Evolutionary conservation across 1,140 invertebrate species (phyloP).

Genomic region (Drosophila elegans): DNA sequence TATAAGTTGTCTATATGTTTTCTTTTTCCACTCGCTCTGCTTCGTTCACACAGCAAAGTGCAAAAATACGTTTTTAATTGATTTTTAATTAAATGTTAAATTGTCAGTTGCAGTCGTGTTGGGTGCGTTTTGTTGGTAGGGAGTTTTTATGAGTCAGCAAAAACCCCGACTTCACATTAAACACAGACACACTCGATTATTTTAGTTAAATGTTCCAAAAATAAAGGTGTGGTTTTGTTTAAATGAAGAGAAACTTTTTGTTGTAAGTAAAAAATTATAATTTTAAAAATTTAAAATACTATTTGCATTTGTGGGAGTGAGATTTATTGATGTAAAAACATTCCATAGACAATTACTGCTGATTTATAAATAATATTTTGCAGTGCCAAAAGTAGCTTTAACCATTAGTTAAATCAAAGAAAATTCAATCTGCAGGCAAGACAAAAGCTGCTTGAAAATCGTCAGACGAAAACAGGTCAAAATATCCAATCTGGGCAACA

Average conservation of each 20-base stretch:
- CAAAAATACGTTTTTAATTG: conserved; percentile 79
- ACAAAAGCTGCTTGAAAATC: conserved; percentile 8
- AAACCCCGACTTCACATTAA: neutral
- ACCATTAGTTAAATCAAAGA: conserved; percentile 1
- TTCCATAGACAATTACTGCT: too few species aligned
- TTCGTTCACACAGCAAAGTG: conserved; percentile 49
- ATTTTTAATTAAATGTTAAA: conserved; percentile 82
- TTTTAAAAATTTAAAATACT: neutral
- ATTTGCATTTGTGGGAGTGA: too few species aligned
- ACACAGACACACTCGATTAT: conserved; percentile 11
- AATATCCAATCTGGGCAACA: conserved; percentile 43
- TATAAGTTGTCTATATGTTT: conserved; percentile 22
- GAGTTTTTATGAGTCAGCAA: conserved; percentile 24
- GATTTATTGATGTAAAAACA: too few species aligned
- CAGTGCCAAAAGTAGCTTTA: neutral
- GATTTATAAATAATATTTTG: neutral
- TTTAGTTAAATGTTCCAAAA: neutral
- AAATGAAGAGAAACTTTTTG: neutral
- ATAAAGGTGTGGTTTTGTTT: neutral
- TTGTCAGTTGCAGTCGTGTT: conserved; percentile 68
- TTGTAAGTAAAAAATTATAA: neutral
- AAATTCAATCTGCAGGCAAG: neutral
- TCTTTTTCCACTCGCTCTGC: conserved; percentile 1
- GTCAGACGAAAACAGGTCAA: conserved; percentile 28
- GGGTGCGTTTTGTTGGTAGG: neutral